Base-by-base conservation (phyloP, 2,888 invertebrate species). In the Rosalia funebris region DNA sequence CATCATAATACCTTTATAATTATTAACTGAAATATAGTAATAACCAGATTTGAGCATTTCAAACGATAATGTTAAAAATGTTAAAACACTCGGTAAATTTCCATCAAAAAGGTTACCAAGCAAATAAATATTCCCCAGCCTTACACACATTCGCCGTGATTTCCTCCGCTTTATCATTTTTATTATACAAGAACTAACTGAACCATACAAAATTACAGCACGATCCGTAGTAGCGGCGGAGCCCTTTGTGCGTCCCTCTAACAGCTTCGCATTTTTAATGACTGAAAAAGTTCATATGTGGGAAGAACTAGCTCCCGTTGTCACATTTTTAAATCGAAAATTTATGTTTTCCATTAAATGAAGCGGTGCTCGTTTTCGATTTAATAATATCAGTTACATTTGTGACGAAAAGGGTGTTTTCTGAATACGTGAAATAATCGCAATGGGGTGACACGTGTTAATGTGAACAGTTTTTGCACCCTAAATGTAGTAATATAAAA, bases 311-410 rank as follows among this genome's bases (percentile, higher is more conserved):
- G 34, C 17, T 48, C 11, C 9, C 15, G 16, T 57, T 65, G 65
- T 60, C 63, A 47, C 14, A 57, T 34, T 46, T 52, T 47, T 47
- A 63, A 61, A 61, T 55, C 57, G 62, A 31, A 58, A 60, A 66
- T 64, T 62, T 66, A 63, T 58, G 62, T 57, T 46, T 36, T 36
- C 48, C 48, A 64, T 57, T 64, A 60, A 60, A 66, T 62, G 62
- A 59, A 44, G 17, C 59, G 52, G 37, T 57, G 16, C 34, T 56
- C 14, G 57, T 66, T 66, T 61, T 42, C 31, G 20, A 48, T 67
- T 61, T 60, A 62, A 61, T 67, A 63, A 65, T 67, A 67, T 62
- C 64, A 60, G 64, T 66, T 63, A 65, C 63, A 55, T 60, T 62
- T 61, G 56, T 44, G 48, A 44, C 45, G 61, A 58, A 65, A 65